phyloP scores from a whole-genome alignment of 2,888 invertebrate genomes.

The Caenorhabditis angaria region DNA sequence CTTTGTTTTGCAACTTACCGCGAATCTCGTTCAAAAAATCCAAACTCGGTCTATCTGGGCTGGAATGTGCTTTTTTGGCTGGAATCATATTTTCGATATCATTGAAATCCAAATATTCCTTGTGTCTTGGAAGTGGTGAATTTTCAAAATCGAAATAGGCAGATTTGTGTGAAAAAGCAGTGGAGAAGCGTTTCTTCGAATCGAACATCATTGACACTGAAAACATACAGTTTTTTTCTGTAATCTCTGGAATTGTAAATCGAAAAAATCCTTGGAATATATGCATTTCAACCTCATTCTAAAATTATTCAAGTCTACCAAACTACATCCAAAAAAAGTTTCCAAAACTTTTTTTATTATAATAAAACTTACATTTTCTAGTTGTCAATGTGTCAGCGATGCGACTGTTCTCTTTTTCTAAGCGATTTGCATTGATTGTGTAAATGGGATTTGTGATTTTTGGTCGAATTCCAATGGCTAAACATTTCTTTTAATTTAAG shows the following conservation, averaged over 20 bases:
- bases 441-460: slow-evolving; percentile 54
- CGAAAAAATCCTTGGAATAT: too few species aligned
- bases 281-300: too few species aligned
- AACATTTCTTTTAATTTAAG: neutral
- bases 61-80: slow-evolving; percentile 28
- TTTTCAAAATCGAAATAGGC: slow-evolving; percentile 55
- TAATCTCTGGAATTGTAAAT: neutral
- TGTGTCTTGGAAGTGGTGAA: slow-evolving; percentile 53
- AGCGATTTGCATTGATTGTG: slow-evolving; percentile 40
- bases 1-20: slow-evolving; percentile 13
- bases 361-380: slow-evolving; percentile 36
- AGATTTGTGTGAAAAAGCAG: slow-evolving; percentile 46
- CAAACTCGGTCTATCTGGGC: slow-evolving; percentile 36
- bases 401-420: slow-evolving; percentile 39
- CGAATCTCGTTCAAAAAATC: slow-evolving; percentile 40
- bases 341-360: neutral
- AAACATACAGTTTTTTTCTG: neutral
- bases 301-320: too few species aligned
- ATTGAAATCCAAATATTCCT: slow-evolving; percentile 55
- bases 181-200: slow-evolving; percentile 43
- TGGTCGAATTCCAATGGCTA: slow-evolving; percentile 46
- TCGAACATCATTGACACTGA: slow-evolving; percentile 57
- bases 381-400: slow-evolving; percentile 48
- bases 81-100: slow-evolving; percentile 55
- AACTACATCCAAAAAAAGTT: too few species aligned